Conservation (phyloP, 2,797 vertebrate species). For the Gorsachius magnificus region DNA sequence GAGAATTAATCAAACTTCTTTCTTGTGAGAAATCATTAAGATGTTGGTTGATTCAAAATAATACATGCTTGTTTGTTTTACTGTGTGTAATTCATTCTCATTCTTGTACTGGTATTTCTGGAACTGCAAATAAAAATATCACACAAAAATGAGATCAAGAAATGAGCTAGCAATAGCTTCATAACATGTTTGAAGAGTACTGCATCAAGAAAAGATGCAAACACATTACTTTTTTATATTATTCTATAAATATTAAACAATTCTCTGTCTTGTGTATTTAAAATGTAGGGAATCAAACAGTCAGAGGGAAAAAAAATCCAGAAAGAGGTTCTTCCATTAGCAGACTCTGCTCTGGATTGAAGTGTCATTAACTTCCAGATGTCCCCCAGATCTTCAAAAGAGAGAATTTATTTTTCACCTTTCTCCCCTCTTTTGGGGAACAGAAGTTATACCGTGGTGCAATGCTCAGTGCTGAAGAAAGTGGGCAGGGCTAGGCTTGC, state of each 20-base stretch:
- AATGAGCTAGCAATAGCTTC: not conserved
- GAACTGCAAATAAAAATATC: not conserved
- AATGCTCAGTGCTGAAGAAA: not conserved
- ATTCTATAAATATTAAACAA: not conserved
- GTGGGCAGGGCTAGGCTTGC: not conserved
- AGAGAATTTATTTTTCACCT: not conserved
- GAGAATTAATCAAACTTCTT: not conserved
- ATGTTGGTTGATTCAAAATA: slow-evolving; percentile 4
- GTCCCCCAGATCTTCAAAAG: not conserved
- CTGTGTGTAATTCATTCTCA: not conserved
- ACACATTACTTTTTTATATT: not conserved
- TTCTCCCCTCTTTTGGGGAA: not conserved
- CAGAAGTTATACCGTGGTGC: not conserved
- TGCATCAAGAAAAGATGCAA: not conserved
- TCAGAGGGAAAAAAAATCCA: not conserved
- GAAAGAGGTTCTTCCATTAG: not conserved
- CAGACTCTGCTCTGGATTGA: not conserved
- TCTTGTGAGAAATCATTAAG: no score
- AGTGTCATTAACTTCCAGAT: not conserved
- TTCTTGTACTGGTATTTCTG: not conserved
- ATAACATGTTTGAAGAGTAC: not conserved
- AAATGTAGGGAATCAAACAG: not conserved
- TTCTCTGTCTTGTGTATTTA: not conserved
- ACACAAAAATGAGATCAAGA: not conserved
- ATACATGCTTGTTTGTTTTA: not conserved